Evolutionary conservation across 1,140 invertebrate genomes (phyloP).

Genomic region (Conopomorpha cramerella): DNA sequence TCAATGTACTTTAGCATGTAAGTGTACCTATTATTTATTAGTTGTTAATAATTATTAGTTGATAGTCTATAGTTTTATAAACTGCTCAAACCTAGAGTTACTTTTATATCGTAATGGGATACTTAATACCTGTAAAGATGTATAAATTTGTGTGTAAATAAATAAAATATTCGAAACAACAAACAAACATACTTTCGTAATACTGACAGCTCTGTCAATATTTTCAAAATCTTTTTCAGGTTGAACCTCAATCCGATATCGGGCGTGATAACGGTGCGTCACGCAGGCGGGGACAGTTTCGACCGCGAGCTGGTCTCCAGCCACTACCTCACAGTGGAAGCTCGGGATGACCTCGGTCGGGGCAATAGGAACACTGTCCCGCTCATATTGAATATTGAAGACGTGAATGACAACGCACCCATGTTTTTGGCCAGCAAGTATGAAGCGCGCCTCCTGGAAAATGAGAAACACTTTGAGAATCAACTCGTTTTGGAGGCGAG

Average conservation of each 20-base stretch:
- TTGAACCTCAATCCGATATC: conserved; percentile 79
- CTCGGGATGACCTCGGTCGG: conserved; percentile 81
- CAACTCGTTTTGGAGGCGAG: conserved; percentile 79
- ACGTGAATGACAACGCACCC: conserved; percentile 88
- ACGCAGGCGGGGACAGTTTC: conserved; percentile 73
- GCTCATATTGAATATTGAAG: conserved; percentile 82
- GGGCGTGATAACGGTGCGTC: conserved; percentile 82
- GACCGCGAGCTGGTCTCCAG: conserved; percentile 85
- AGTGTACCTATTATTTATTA: too few species aligned
- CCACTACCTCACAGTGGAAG: conserved; percentile 91
- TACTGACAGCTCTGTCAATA: too few species aligned
- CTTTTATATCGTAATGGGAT: too few species aligned
- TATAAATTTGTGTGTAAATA: too few species aligned
- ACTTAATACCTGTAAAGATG: too few species aligned
- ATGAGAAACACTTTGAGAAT: conserved; percentile 76
- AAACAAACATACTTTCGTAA: too few species aligned
- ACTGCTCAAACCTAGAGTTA: too few species aligned
- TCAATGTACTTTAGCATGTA: too few species aligned
- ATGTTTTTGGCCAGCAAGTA: conserved; percentile 82
- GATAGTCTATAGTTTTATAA: too few species aligned
- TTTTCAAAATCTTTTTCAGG: conserved; percentile 60
- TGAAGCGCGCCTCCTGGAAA: conserved; percentile 82
- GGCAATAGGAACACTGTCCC: conserved; percentile 89
- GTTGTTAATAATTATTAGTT: too few species aligned
- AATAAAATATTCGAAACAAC: neutral